Evolutionary conservation across 2,888 invertebrate genomes (phyloP).

Genomic region (Tenthredo mesomela): DNA sequence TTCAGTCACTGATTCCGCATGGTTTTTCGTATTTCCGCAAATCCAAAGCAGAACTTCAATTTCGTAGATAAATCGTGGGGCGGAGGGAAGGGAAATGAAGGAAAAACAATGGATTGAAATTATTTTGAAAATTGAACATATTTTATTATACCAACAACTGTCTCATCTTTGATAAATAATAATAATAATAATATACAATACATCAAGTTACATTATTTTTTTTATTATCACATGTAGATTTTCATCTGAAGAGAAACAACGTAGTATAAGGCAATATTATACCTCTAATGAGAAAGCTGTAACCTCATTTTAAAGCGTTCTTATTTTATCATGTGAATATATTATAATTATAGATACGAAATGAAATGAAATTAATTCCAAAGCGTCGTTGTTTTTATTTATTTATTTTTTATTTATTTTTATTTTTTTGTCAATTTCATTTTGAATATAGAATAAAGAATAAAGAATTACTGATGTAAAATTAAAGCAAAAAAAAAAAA

Average conservation of each 20-base stretch:
- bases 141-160: background rate
- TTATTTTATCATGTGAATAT: background rate
- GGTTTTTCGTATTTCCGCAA: background rate
- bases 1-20: background rate
- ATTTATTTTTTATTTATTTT: too few relatives aligned
- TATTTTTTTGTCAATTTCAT: background rate
- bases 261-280: background rate
- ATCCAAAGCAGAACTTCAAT: background rate
- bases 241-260: slow-evolving; percentile 7
- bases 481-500: background rate
- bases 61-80: background rate
- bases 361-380: background rate
- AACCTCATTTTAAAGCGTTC: slow-evolving; percentile 35
- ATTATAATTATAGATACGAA: too few relatives aligned
- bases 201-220: background rate
- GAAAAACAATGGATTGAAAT: background rate
- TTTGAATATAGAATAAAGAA: background rate
- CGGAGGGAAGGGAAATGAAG: background rate
- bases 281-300: slow-evolving; percentile 9
- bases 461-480: background rate
- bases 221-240: background rate
- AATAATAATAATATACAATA: background rate
- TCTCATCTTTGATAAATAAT: background rate
- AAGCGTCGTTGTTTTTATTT: background rate
- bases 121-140: background rate